Evolutionary conservation across 2,888 invertebrate species (phyloP).

Genomic region (Chrysolina oricalcia): DNA sequence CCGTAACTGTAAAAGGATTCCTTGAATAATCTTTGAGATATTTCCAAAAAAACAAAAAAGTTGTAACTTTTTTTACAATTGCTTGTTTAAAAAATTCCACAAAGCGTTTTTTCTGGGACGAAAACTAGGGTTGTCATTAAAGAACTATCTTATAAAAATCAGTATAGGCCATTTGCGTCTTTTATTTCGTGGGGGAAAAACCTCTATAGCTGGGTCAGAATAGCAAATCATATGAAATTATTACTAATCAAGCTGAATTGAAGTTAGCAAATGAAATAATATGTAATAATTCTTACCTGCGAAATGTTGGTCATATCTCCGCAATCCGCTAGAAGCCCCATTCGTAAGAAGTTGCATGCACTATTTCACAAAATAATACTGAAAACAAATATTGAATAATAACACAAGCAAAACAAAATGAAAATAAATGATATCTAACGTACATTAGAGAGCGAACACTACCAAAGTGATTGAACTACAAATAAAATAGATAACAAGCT

Average conservation of each 20-base stretch:
- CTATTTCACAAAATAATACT: conserved; percentile 52
- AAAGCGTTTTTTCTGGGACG: no score
- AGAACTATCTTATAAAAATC: no score
- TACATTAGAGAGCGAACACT: conserved; percentile 8
- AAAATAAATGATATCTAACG: conserved; percentile 32
- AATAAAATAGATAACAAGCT: conserved; percentile 31
- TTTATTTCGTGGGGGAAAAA: no score
- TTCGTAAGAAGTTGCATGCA: conserved; percentile 43
- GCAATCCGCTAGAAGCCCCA: conserved; percentile 46
- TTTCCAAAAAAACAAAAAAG: no score
- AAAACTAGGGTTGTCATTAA: no score
- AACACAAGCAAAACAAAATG: conserved; percentile 41
- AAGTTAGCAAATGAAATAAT: background rate
- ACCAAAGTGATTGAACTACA: conserved; percentile 22
- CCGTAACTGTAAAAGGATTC: no score
- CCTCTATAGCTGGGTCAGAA: no score
- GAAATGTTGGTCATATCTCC: conserved; percentile 46
- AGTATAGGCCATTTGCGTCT: no score
- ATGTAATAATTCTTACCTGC: conserved; percentile 45
- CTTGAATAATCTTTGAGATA: no score
- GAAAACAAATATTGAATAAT: conserved; percentile 44
- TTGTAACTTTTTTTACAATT: no score
- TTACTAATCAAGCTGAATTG: background rate
- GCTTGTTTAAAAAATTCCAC: no score
- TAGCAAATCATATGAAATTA: background rate